Base-by-base conservation (phyloP, 2,888 invertebrate species). In the Dicranocentrus wangi region DNA sequence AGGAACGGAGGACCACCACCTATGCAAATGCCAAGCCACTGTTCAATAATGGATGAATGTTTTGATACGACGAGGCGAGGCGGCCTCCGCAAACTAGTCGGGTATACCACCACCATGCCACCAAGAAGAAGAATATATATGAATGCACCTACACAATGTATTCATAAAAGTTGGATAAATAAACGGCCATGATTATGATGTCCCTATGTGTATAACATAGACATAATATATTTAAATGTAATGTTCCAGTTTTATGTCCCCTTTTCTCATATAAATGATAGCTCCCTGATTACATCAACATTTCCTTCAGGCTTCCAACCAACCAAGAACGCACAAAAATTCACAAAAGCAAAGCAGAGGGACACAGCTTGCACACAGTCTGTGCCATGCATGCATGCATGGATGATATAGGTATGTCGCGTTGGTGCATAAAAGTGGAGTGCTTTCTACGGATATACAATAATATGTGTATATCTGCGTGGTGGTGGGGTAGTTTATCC, bases 221-320 rank as follows among this genome's bases (percentile, higher is more conserved):
- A 28, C 28, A 61, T 68, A 68, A 68, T 77, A 66, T 75, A 66
- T 76, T 69, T 69, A 68, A 61, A 27, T 58, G 43, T 69, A 76
- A 78, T 70, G 70, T 55, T 78, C 77, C 63, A 68, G n/a, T 69
- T 76, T 76, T 76, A 69, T 76, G 76, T 28, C 53, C 39, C 28
- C 58, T 63, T 61, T 17, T 53, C 47, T 42, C 55, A 42, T 70
- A 69, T 77, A 68, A 77, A 77, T 77, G 77, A 77, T 77, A 78
- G 70, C 70, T 69, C 63, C 17, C 53, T 63, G 69, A 78, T 78
- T 70, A 78, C 77, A 63, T 78, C 76, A 61, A 60, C 76, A 68
- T 78, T 78, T 78, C 77, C 70, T 78, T 63, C 42, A 69, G 55
- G 53, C 69, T 39, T 69, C 42, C 58, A 55, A 58, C 43, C 42